These are phyloP conservation scores for Lagopus muta DNA, from an alignment of 2,113 vertebrate species.

Conservation along the genomic window DNA sequence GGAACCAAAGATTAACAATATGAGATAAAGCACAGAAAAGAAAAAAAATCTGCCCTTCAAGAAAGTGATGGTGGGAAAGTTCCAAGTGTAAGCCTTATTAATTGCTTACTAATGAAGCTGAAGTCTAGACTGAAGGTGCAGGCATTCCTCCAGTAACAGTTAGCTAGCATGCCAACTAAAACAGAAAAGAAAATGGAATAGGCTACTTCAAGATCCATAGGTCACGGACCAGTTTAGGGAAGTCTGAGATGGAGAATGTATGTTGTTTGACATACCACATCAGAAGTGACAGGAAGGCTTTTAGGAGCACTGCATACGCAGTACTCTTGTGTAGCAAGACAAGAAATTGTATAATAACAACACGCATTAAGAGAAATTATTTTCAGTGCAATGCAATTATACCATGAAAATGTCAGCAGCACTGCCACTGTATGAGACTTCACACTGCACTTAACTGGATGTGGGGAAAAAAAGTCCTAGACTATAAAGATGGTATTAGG, in stretches of 20 bases:
- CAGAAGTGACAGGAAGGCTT: neutral
- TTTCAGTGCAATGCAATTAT: neutral
- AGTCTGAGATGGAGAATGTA: neutral
- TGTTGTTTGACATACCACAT: neutral
- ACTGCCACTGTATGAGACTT: neutral
- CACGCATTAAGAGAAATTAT: neutral
- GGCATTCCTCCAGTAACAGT: conserved; percentile 11
- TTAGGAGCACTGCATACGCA: neutral
- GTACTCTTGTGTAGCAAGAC: neutral
- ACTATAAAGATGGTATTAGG: neutral
- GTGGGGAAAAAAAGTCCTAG: neutral
- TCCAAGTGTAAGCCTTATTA: conserved; percentile 18
- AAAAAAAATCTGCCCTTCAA: conserved; percentile 16
- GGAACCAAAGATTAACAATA: neutral
- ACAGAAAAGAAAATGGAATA: neutral
- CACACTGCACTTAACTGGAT: neutral
- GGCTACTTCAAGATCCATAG: neutral
- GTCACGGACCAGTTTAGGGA: neutral
- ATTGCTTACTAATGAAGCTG: conserved; percentile 13
- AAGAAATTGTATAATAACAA: neutral
- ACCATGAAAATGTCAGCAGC: neutral
- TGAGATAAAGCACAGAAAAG: conserved; percentile 27
- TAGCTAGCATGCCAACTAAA: neutral
- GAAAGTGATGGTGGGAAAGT: conserved; percentile 5
- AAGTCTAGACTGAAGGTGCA: conserved; percentile 43